phyloP scores from a whole-genome alignment of 1,140 invertebrate species.

The Apis florea region DNA sequence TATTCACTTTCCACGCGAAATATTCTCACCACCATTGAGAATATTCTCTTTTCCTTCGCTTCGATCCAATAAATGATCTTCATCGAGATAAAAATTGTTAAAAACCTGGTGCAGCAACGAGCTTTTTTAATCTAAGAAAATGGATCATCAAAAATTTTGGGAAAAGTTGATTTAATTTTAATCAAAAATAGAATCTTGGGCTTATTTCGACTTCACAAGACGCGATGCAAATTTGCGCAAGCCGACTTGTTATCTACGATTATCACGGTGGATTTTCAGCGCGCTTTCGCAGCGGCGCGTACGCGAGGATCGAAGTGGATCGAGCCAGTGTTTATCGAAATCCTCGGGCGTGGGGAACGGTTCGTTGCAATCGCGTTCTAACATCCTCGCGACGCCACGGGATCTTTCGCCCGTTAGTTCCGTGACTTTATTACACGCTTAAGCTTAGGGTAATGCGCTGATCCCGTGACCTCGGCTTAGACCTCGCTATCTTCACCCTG shows the following conservation, averaged over 20 bases:
- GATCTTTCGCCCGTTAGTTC: constrained; percentile 60
- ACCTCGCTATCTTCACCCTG: constrained; percentile 57
- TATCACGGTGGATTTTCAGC: constrained; percentile 25
- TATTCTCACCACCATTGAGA: no score
- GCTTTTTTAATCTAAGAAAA: no score
- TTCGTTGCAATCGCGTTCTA: constrained; percentile 38
- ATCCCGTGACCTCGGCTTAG: constrained; percentile 63
- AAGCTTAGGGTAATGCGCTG: constrained; percentile 64
- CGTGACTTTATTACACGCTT: constrained; percentile 62
- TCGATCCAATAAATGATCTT: no score
- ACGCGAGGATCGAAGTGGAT: constrained; percentile 17
- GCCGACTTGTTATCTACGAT: constrained; percentile 33
- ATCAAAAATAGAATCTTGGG: background rate
- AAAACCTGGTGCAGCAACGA: no score
- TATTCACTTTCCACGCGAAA: no score
- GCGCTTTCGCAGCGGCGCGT: background rate
- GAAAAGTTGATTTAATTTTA: no score
- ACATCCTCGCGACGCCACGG: constrained; percentile 35
- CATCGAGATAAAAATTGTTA: no score
- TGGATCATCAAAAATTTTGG: no score
- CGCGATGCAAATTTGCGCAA: constrained; percentile 17
- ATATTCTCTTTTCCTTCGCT: no score
- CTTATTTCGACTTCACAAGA: constrained; percentile 35
- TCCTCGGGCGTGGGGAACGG: constrained; percentile 9
- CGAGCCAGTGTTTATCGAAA: constrained; percentile 59